These are phyloP conservation scores for Pachyseris speciosa DNA, from an alignment of 64 coral and sea anemone genomes.

Conservation along the genomic window DNA sequence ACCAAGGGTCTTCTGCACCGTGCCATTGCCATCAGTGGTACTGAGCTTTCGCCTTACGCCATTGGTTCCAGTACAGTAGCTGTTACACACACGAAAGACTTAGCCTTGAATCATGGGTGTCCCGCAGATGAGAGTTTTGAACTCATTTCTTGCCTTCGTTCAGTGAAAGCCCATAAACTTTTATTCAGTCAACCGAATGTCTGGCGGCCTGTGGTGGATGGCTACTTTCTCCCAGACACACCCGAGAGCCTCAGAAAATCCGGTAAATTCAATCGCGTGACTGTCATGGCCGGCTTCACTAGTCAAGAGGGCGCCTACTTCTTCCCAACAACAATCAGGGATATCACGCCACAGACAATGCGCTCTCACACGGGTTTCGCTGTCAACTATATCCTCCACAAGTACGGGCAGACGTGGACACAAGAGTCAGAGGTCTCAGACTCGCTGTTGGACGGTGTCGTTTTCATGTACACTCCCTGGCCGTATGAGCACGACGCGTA, in stretches of 20 bases:
- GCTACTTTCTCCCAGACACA: slow-evolving; percentile 60
- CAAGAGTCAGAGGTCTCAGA: neutral
- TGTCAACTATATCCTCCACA: neutral
- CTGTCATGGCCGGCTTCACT: slow-evolving; percentile 71
- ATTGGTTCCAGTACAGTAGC: neutral
- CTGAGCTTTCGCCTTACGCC: slow-evolving; percentile 53
- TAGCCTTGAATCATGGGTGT: slow-evolving; percentile 5
- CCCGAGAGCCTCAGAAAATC: slow-evolving; percentile 63
- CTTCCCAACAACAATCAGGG: neutral
- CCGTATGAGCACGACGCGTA: neutral
- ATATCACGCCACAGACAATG: neutral
- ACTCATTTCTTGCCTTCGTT: slow-evolving; percentile 36
- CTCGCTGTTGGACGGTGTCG: slow-evolving; percentile 23
- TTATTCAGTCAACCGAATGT: neutral
- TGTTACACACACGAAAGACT: neutral
- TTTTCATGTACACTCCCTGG: slow-evolving; percentile 75
- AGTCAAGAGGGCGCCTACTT: slow-evolving; percentile 79
- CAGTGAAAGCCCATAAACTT: slow-evolving; percentile 10
- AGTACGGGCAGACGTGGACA: slow-evolving; percentile 10
- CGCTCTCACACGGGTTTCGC: neutral
- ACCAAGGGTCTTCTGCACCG: slow-evolving; percentile 55
- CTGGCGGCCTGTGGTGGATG: slow-evolving; percentile 78
- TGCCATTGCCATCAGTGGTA: slow-evolving; percentile 68
- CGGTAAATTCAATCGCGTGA: slow-evolving; percentile 42
- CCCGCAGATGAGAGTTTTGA: neutral